Evolutionary conservation across 2,797 vertebrate genomes (phyloP).

Genomic region (Dicrostonyx torquatus): DNA sequence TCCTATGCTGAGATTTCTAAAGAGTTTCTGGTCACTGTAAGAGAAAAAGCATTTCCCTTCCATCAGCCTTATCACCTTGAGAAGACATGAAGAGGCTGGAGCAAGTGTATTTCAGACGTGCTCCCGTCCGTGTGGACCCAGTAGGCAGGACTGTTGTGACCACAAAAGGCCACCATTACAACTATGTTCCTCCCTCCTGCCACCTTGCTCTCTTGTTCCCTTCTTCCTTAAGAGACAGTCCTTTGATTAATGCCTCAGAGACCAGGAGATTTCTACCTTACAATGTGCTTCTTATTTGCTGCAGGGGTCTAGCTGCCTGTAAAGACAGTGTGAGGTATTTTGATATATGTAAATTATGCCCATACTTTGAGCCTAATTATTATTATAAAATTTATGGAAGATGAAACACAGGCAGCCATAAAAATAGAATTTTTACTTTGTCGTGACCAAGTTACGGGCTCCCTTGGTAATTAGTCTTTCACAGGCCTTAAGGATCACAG

Average conservation of each 20-base stretch:
- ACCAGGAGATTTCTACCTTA: conserved; percentile 62
- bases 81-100: conserved; percentile 67
- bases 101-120: conserved; percentile 70
- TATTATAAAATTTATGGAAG: conserved; percentile 84
- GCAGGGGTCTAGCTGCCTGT: conserved; percentile 75
- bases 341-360: conserved; percentile 83
- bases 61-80: conserved; percentile 66
- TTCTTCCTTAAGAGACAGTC: conserved; percentile 22
- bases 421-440: conserved; percentile 82
- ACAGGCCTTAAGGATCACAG: conserved; percentile 78
- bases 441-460: conserved; percentile 80
- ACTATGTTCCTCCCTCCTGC: background rate
- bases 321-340: conserved; percentile 77
- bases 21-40: conserved; percentile 72
- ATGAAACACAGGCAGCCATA: conserved; percentile 83
- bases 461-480: conserved; percentile 82
- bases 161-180: conserved; percentile 23
- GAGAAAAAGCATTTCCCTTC: conserved; percentile 72
- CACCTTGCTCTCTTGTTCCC: background rate
- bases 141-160: conserved; percentile 32
- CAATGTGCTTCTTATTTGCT: conserved; percentile 74
- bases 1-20: conserved; percentile 65
- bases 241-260: conserved; percentile 67
- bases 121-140: conserved; percentile 43
- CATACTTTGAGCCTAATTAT: conserved; percentile 82